Evolutionary conservation across 1,140 invertebrate genomes (phyloP).

Genomic region (Diploscapter pachys): DNA sequence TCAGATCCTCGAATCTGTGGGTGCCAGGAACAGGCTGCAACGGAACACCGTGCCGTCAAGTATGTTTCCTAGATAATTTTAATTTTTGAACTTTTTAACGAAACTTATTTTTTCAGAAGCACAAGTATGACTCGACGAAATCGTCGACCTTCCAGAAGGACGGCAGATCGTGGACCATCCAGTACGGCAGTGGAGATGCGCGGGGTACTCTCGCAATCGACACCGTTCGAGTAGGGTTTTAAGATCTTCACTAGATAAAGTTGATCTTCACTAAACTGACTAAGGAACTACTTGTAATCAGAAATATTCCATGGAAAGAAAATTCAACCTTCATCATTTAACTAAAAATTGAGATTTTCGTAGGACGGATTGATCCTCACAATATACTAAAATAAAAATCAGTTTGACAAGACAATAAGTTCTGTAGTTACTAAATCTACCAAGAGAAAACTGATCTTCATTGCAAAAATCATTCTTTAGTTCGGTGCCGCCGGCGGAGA

Average conservation of each 20-base stretch:
- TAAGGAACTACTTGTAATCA: neutral
- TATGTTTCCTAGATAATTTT: neutral
- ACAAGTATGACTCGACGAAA: slow-evolving; percentile 19
- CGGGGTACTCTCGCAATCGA: slow-evolving; percentile 43
- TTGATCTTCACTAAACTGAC: neutral
- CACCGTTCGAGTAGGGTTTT: slow-evolving; percentile 18
- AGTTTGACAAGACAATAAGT: slow-evolving; percentile 8
- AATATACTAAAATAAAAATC: slow-evolving; percentile 16
- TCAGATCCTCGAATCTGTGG: slow-evolving; percentile 36
- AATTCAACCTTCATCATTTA: neutral
- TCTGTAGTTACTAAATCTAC: neutral
- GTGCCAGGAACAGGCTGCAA: slow-evolving; percentile 34
- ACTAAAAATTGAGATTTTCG: neutral
- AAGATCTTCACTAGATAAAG: neutral
- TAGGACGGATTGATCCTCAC: slow-evolving; percentile 1
- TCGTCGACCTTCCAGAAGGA: slow-evolving; percentile 44
- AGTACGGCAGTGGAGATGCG: slow-evolving; percentile 48
- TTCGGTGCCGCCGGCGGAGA: slow-evolving; percentile 21
- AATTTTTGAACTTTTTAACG: neutral
- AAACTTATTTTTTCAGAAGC: neutral
- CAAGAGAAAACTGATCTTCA: too few species aligned
- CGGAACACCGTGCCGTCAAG: slow-evolving; percentile 29
- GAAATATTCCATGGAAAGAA: slow-evolving; percentile 13
- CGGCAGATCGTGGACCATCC: slow-evolving; percentile 37
- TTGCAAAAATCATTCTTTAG: neutral